phyloP scores from a whole-genome alignment of 1,140 invertebrate genomes.

The Dendroctonus ponderosae region DNA sequence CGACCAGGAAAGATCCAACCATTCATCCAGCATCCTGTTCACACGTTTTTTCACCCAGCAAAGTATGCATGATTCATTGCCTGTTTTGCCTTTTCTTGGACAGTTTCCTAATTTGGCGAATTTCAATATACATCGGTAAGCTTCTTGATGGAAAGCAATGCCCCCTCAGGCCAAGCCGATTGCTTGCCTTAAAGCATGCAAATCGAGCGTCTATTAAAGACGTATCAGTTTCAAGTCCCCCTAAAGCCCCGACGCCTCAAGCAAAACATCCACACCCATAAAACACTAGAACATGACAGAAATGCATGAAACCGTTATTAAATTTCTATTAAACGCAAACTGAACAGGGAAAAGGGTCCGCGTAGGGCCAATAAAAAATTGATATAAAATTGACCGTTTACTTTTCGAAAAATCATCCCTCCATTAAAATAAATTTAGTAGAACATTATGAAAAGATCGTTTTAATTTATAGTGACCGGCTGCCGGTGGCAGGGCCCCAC shows the following conservation, averaged over 20 bases:
- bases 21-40: too few relatives aligned
- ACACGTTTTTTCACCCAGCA: too few relatives aligned
- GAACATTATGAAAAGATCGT: conserved; percentile 32
- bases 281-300: conserved; percentile 18
- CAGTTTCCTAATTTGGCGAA: too few relatives aligned
- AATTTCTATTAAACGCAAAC: conserved; percentile 15
- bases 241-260: not conserved
- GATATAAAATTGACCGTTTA: conserved; percentile 30
- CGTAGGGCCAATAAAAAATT: conserved; percentile 15
- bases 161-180: too few relatives aligned
- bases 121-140: too few relatives aligned
- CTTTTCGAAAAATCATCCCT: conserved; percentile 23
- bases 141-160: too few relatives aligned
- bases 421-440: conserved; percentile 32
- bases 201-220: not conserved
- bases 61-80: too few relatives aligned
- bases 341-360: not conserved
- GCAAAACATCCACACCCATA: conserved; percentile 8
- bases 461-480: conserved; percentile 17
- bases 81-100: too few relatives aligned
- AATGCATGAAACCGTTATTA: conserved; percentile 23
- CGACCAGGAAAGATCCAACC: too few relatives aligned
- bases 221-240: conserved; percentile 2
- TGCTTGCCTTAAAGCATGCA: too few relatives aligned
- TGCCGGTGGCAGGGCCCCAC: too few relatives aligned